Evolutionary conservation across 2,888 invertebrate species (phyloP), one percentile per base, ranked within the genome.

Genomic region (Nymphalis polychloros): DNA sequence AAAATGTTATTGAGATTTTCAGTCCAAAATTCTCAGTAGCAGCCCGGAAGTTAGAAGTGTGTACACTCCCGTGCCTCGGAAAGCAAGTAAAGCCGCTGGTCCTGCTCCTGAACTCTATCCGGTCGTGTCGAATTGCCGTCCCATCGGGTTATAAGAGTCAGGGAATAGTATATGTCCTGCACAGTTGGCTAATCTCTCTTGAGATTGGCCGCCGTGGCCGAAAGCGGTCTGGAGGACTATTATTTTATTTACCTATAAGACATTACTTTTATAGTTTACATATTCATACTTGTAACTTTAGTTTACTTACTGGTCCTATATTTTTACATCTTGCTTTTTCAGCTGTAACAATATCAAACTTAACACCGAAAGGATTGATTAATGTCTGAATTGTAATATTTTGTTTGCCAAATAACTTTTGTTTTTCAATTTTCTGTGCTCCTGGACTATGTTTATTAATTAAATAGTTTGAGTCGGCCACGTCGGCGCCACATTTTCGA

Each of bases 401-500:
- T 67, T 90, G 82, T 77, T 84, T 85, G 35, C 93, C 93, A 85
- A 94, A 94, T 71, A 94, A 72, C 68, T 93, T 92, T 76, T 92
- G 89, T 77, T 93, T 93, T 59, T 87, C 85, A 60, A 81, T 81
- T 70, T 89, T 87, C 49, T 79, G 77, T 63, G 94, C 90, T 49
- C 92, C 88, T 23, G 94, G 92, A 76, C 94, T 94, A 66, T 84
- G 75, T 78, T 93, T 90, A 76, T 84, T 93, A 63, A 93, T 86
- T 73, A 94, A 79, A 76, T 93, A 92, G 81, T 89, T 83, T 19
- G 93, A 89, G 76, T 94, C 93, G 2, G 93, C 93, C 73, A 94
- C 84, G 79, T 94, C 94, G 74, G 91, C 90, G 20, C 94, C 94
- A 80, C 94, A 94, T 79, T 92, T 88, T 35, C 94, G 93, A 78